These are phyloP conservation scores for Takifugu rubripes DNA, from an alignment of 2,797 vertebrate species.

Conservation along the genomic window DNA sequence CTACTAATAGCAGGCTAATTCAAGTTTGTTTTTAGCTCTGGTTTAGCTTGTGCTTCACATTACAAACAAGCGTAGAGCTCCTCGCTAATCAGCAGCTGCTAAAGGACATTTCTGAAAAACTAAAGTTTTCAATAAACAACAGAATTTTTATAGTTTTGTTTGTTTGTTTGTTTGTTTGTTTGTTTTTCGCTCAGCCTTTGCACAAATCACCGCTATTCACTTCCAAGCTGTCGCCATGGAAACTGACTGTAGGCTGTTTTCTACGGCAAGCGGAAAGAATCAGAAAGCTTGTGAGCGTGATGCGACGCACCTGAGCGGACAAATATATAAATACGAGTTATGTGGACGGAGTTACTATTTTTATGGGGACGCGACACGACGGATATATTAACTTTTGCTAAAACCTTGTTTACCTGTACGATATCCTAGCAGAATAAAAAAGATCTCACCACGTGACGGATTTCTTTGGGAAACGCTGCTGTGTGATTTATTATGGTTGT, in stretches of 20 bases:
- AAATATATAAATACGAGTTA: conserved; percentile 97
- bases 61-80: too few species aligned
- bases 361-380: conserved; percentile 99
- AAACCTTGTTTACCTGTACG: conserved; percentile 99
- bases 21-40: too few species aligned
- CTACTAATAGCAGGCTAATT: too few species aligned
- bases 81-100: too few species aligned
- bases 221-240: conserved; percentile 76
- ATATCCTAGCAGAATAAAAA: conserved; percentile 90
- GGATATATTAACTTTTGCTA: conserved; percentile 99
- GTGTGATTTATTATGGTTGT: conserved; percentile 33
- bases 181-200: conserved; percentile 72
- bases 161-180: conserved; percentile 13
- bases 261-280: conserved; percentile 30
- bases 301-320: conserved; percentile 72
- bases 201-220: conserved; percentile 83
- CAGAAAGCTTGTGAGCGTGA: conserved; percentile 6
- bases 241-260: conserved; percentile 79
- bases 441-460: conserved; percentile 78
- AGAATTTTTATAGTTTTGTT: conserved; percentile 53
- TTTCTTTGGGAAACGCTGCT: conserved; percentile 28
- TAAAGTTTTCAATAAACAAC: conserved; percentile 53
- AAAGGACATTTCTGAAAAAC: too few species aligned
- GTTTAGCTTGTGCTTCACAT: too few species aligned
- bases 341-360: conserved; percentile 99